A percentile compares a stretch with the other conserved stretches of the same genome.
phyloP scores from a whole-genome alignment of 1,140 invertebrate species.

The Diplogasteroides magnus region DNA sequence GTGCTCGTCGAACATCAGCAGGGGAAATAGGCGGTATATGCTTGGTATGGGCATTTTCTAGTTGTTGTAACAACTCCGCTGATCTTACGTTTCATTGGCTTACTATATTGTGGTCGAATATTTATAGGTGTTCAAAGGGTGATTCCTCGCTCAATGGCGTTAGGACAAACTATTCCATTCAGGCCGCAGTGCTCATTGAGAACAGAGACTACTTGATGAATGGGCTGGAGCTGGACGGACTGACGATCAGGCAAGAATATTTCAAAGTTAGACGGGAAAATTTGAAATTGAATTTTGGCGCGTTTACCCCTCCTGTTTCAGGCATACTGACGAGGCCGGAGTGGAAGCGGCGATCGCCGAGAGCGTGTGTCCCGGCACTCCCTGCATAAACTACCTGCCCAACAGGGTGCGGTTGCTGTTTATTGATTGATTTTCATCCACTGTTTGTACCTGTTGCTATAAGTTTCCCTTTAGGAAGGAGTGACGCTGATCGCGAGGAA shows the following conservation, averaged over 20 bases:
- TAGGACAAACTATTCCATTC: no score
- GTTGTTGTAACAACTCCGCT: no score
- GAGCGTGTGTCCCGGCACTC: constrained; percentile 82
- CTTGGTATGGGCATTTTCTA: no score
- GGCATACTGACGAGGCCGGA: constrained; percentile 68
- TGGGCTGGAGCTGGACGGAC: constrained; percentile 77
- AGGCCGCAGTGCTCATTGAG: constrained; percentile 66
- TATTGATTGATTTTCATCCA: background rate
- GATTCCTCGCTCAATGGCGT: no score
- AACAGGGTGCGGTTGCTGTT: constrained; percentile 11
- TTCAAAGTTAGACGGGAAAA: no score
- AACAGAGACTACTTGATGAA: constrained; percentile 75
- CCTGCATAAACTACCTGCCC: constrained; percentile 68
- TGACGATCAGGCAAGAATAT: constrained; percentile 64
- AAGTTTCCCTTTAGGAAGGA: constrained; percentile 12
- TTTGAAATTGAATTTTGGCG: background rate
- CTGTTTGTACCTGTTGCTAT: no score
- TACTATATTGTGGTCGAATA: no score
- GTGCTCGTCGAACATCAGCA: no score
- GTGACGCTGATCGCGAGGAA: constrained; percentile 15
- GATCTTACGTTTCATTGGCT: no score
- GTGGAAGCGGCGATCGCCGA: constrained; percentile 79
- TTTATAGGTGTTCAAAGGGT: no score
- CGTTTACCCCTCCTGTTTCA: background rate
- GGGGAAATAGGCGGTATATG: no score